These are phyloP conservation scores for Synaphobranchus kaupii DNA, from an alignment of 2,797 vertebrate species.

Conservation along the genomic window DNA sequence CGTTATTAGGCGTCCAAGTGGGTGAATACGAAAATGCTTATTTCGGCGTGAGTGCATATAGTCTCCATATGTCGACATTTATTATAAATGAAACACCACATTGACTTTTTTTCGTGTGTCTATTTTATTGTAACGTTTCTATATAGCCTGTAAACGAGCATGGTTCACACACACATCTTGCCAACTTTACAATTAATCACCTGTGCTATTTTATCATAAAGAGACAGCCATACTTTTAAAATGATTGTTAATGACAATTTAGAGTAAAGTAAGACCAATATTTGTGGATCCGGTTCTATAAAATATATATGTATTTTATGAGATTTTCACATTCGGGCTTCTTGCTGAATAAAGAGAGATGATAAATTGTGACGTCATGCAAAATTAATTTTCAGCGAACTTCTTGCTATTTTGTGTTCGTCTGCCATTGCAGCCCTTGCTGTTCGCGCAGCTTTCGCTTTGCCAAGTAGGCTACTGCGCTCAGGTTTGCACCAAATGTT, in stretches of 20 bases:
- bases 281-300: neutral
- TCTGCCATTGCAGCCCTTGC: neutral
- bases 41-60: neutral
- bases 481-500: neutral
- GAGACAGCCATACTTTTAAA: neutral
- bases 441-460: neutral
- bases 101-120: neutral
- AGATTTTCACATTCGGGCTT: neutral
- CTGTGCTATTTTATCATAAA: neutral
- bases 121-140: neutral
- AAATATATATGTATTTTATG: neutral
- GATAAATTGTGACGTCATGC: neutral
- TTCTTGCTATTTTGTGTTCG: neutral
- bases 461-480: neutral
- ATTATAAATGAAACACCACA: neutral
- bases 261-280: conserved; percentile 1
- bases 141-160: neutral
- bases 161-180: neutral
- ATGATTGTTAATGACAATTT: neutral
- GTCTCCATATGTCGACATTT: neutral
- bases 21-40: neutral
- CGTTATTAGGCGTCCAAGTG: neutral
- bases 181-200: neutral
- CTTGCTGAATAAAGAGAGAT: neutral
- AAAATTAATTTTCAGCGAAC: neutral